Base-by-base conservation (phyloP, 2,888 invertebrate species). In the Tenthredo mesomela region DNA sequence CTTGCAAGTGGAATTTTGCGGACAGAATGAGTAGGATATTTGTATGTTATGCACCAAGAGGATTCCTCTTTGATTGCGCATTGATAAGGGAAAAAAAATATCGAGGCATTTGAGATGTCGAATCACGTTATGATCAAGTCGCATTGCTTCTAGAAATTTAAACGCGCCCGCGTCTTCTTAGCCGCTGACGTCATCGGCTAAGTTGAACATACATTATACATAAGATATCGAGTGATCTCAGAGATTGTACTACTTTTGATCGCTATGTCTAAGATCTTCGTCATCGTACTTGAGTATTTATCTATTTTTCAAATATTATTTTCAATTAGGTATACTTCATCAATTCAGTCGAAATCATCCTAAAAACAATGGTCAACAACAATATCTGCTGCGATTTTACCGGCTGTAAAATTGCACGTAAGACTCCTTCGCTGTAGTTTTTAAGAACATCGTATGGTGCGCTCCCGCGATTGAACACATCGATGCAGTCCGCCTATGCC, bases 121-220 rank as follows among this genome's bases (percentile, higher is more conserved):
- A n/a, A n/a, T n/a, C n/a, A 7, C n/a, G n/a, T 29, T n/a, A 54
- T 2, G n/a, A 54, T n/a, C 50, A 4, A 18, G 37, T 37, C 7
- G 37, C 50, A 18, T 18, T 15, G 50, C 50, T 18, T 50, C n/a
- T n/a, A 54, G n/a, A 54, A 6, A n/a, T 7, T 54, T 0, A n/a
- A 54, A 54, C 54, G 54, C 7, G n/a, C 54, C 54, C 54, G 54
- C n/a, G 54, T 54, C n/a, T 54, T 54, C 1, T 54, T 54, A 54
- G n/a, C 54, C 54, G 54, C 54, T 54, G 54, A 54, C 54, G 54
- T 54, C 54, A 54, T 54, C 54, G 54, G 54, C n/a, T n/a, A 54
- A n/a, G 18, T 54, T 7, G n/a, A 54, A 6, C 18, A n/a, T 50
- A 18, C 4, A 50, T 10, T 54, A n/a, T n/a, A 54, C 54, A 7